Conservation (phyloP, 2,113 vertebrate genomes). For the Perca flavescens region DNA sequence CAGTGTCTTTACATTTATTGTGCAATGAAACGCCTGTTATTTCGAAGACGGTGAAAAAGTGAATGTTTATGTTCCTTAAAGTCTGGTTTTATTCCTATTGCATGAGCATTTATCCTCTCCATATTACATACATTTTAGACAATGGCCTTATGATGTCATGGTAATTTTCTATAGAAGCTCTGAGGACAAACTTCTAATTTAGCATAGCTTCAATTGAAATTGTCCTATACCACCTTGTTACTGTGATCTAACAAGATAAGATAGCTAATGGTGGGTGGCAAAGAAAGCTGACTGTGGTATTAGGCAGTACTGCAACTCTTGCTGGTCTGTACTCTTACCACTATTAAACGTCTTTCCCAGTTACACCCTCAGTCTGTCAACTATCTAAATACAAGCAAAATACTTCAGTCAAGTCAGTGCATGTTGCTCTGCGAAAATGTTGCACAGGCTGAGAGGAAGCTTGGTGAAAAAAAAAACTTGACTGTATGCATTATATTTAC, state of each 20-base stretch:
- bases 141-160: background rate
- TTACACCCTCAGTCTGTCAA: conserved; percentile 21
- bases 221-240: background rate
- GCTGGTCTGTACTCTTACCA: conserved; percentile 7
- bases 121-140: background rate
- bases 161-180: conserved; percentile 10
- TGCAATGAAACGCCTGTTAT: background rate
- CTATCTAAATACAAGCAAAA: conserved; percentile 1
- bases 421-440: conserved; percentile 21
- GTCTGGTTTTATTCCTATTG: conserved; percentile 6
- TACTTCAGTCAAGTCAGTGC: background rate
- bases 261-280: conserved; percentile 10
- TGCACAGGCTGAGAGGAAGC: background rate
- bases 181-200: conserved; percentile 5
- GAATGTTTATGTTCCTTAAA: background rate
- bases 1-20: conserved; percentile 27
- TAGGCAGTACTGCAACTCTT: background rate
- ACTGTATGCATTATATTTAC: conserved; percentile 27
- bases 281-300: background rate
- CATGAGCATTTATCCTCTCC: background rate
- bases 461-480: conserved; percentile 1
- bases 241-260: conserved; percentile 8
- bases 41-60: background rate
- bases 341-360: conserved; percentile 3
- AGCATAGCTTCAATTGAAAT: conserved; percentile 10